Evolutionary conservation across 2,797 vertebrate genomes (phyloP), one percentile per base, ranked within the genome.

Genomic region (Chromis chromis): DNA sequence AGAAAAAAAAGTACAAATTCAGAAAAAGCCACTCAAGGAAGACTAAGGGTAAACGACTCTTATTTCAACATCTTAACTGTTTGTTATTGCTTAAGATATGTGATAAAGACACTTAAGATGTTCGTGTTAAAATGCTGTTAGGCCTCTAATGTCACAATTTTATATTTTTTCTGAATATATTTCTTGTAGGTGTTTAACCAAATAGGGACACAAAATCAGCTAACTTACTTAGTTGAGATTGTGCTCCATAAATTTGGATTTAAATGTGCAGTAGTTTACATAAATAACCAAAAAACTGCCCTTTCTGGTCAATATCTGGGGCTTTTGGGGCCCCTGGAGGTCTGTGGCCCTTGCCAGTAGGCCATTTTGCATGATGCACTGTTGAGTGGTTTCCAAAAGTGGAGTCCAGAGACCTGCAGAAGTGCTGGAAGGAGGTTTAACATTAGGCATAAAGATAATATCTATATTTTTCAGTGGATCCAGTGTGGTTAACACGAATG

Each of bases 351-450:
- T 57, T 14, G 10, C 14, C 9, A 54, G 44, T 11, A 13, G 12
- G 50, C 31, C 33, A 49, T 57, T 42, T 40, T 44, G 28, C 50
- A 54, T 27, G 63, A 65, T 6, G 44, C 19, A 8, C 44, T n/a
- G 1, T 6, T 46, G 8, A 31, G 36, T 60, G 44, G 70, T 48
- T 65, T 48, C 13, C 21, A 46, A 55, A 52, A 66, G 33, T 57
- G 17, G 21, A 54, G 0, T 56, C 9, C 5, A 44, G 31, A 11
- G 53, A 61, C 48, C 6, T 52, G 46, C 5, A 55, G 39, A 52
- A 3, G 16, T 58, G 49, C 13, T 73, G 50, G 27, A 49, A 40
- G 36, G 19, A 21, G 7, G 2, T 11, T 59, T 21, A 39, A 31
- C 4, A 40, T 49, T 4, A 17, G 36, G 9, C n/a, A n/a, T 36